Conservation (phyloP, 2,888 invertebrate species). For the Mythimna albipuncta region DNA sequence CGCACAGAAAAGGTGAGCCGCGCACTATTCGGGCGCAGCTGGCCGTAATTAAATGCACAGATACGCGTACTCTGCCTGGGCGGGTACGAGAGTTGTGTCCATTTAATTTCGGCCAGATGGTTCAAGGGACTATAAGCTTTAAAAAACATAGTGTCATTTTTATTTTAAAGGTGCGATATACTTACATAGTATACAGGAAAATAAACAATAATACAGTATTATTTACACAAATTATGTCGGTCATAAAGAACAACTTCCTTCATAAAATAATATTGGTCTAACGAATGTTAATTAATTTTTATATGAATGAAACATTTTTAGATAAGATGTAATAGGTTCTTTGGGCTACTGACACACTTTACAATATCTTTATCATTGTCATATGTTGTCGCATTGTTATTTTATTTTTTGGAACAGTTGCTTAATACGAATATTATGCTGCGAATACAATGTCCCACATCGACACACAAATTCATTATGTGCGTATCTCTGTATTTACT, state of each 20-base stretch:
- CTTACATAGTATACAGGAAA: background rate
- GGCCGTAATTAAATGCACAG: too few species aligned
- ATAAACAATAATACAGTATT: background rate
- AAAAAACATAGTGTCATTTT: too few species aligned
- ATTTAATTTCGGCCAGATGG: too few species aligned
- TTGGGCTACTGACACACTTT: constrained; percentile 36
- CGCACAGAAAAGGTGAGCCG: too few species aligned
- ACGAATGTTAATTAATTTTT: constrained; percentile 14
- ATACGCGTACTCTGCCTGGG: too few species aligned
- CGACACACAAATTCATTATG: too few species aligned
- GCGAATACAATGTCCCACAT: too few species aligned
- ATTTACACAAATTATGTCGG: background rate
- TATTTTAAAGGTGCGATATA: too few species aligned
- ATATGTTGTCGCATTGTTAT: background rate
- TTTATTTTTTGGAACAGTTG: background rate
- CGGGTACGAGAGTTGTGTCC: too few species aligned
- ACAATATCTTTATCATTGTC: constrained; percentile 15
- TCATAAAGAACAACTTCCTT: background rate
- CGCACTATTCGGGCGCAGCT: too few species aligned
- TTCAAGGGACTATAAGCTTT: too few species aligned
- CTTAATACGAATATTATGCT: background rate
- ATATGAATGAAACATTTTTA: constrained; percentile 21
- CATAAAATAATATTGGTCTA: background rate
- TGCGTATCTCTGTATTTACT: too few species aligned
- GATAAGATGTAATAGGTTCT: constrained; percentile 44